Conservation (phyloP, 2,888 invertebrate species). For the Tineola bisselliella region DNA sequence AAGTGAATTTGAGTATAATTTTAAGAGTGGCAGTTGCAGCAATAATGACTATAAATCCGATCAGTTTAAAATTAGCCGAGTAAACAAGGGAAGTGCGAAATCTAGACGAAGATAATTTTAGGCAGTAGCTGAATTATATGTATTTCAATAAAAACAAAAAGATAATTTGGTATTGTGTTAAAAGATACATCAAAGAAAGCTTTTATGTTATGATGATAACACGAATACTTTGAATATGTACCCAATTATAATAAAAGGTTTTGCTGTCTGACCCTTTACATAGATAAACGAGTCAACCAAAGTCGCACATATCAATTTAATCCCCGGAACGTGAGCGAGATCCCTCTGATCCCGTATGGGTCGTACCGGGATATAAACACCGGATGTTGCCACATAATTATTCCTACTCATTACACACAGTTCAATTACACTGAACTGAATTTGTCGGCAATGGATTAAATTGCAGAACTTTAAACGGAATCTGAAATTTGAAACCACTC, state of each 20-base stretch:
- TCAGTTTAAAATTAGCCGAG: too few relatives aligned
- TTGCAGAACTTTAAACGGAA: background rate
- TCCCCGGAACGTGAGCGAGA: conserved; percentile 46
- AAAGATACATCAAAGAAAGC: background rate
- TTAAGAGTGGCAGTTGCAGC: too few relatives aligned
- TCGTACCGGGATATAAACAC: conserved; percentile 37
- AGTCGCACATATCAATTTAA: conserved; percentile 31
- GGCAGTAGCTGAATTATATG: too few relatives aligned
- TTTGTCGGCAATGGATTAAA: background rate
- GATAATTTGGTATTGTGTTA: background rate
- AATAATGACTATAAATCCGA: too few relatives aligned
- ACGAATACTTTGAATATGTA: conserved; percentile 54
- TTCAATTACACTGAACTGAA: conserved; percentile 4
- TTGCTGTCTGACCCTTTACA: conserved; percentile 52
- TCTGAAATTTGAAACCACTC: background rate
- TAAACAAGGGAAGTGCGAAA: too few relatives aligned
- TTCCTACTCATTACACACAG: conserved; percentile 25
- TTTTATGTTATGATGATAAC: conserved; percentile 25
- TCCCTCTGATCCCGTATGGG: conserved; percentile 52
- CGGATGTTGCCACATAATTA: conserved; percentile 60
- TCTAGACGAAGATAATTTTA: too few relatives aligned
- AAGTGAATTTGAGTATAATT: too few relatives aligned
- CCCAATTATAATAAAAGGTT: conserved; percentile 56
- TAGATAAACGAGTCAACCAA: conserved; percentile 53
- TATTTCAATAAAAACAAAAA: background rate